These are phyloP conservation scores for Megalops atlanticus DNA, from an alignment of 2,113 vertebrate species.

Conservation along the genomic window DNA sequence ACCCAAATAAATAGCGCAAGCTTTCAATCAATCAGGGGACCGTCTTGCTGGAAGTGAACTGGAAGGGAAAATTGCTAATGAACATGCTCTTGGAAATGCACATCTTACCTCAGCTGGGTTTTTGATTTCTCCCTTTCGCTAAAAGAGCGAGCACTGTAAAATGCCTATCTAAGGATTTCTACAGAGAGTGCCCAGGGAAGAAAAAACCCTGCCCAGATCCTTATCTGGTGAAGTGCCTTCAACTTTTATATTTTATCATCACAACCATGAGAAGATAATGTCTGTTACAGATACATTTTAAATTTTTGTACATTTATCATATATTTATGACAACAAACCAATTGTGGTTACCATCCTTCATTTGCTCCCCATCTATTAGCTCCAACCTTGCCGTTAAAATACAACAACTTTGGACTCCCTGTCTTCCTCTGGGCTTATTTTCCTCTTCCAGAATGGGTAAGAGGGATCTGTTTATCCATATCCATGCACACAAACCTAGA, in stretches of 20 bases:
- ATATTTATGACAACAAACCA: conserved; percentile 53
- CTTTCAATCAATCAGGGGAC: conserved; percentile 62
- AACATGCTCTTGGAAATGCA: conserved; percentile 55
- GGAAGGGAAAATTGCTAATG: conserved; percentile 69
- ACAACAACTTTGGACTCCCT: conserved; percentile 48
- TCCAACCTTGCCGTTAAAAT: conserved; percentile 58
- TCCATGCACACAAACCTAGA: conserved; percentile 63
- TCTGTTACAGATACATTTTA: conserved; percentile 40
- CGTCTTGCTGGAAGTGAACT: conserved; percentile 54
- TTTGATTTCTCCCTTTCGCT: conserved; percentile 21
- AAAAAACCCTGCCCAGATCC: conserved; percentile 11
- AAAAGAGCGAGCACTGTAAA: conserved; percentile 26
- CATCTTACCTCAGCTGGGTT: conserved; percentile 42
- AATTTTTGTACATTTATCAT: conserved; percentile 46
- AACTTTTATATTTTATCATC: conserved; percentile 29
- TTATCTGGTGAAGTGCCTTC: background rate
- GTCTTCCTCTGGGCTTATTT: conserved; percentile 51
- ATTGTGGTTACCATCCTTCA: conserved; percentile 48
- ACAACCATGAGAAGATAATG: conserved; percentile 13
- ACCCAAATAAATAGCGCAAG: conserved; percentile 74
- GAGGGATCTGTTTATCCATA: conserved; percentile 68
- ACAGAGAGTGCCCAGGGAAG: background rate
- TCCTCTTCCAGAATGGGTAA: conserved; percentile 62
- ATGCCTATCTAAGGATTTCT: background rate
- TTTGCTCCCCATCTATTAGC: conserved; percentile 48